phyloP scores from a whole-genome alignment of 2,797 vertebrate genomes.

The Synanceia verrucosa region DNA sequence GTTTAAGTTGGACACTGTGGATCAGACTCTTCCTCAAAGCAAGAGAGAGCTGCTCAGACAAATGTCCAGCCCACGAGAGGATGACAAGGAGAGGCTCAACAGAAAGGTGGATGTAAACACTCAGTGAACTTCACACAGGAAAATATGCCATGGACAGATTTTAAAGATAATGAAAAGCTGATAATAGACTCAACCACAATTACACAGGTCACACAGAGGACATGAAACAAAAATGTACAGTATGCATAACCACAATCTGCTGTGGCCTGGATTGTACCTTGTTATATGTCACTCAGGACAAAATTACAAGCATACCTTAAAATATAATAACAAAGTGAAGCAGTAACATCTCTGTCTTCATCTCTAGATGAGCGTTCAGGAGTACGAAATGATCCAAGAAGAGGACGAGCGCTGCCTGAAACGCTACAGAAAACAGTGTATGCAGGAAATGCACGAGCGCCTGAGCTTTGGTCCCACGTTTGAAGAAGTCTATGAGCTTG shows the following conservation, averaged over 20 bases:
- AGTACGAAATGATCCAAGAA: constrained; percentile 90
- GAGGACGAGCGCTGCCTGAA: constrained; percentile 90
- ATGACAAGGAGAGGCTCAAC: constrained; percentile 84
- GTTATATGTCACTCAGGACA: not conserved
- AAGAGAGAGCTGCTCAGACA: constrained; percentile 92
- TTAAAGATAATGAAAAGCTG: not conserved
- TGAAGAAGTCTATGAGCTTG: constrained; percentile 86
- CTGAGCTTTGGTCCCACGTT: constrained; percentile 93
- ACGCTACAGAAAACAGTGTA: constrained; percentile 92
- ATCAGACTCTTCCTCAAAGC: constrained; percentile 80
- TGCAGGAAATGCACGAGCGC: constrained; percentile 95
- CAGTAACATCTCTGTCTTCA: not conserved
- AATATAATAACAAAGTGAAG: not conserved
- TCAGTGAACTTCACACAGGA: not conserved
- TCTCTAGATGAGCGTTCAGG: constrained; percentile 92
- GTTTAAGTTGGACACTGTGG: constrained; percentile 93
- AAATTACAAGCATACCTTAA: not conserved
- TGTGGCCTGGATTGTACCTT: not conserved
- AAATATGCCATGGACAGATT: not conserved
- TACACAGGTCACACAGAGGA: no score
- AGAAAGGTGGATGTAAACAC: constrained; percentile 82
- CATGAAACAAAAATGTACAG: not conserved
- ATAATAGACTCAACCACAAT: no score
- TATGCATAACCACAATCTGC: not conserved
- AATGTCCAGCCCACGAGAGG: constrained; percentile 89